phyloP scores from a whole-genome alignment of 2,797 vertebrate species.

The Parambassis ranga region DNA sequence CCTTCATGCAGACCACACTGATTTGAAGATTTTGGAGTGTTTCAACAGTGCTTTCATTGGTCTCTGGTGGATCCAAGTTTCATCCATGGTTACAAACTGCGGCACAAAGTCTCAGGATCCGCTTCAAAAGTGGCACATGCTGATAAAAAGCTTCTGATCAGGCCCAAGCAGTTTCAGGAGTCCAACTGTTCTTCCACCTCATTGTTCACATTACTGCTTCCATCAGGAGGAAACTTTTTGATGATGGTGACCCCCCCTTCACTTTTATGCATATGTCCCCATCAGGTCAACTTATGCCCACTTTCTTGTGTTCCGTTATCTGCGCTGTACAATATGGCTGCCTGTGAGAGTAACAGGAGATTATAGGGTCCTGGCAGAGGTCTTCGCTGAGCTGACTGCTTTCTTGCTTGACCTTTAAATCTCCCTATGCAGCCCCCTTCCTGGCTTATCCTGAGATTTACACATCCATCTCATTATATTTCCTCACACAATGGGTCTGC shows the following conservation, averaged over 20 bases:
- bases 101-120: too few relatives aligned
- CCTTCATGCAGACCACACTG: too few relatives aligned
- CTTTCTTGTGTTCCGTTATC: conserved; percentile 1
- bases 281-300: neutral
- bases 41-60: too few relatives aligned
- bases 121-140: too few relatives aligned
- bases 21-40: too few relatives aligned
- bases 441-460: conserved; percentile 54
- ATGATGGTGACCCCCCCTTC: neutral
- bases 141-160: too few relatives aligned
- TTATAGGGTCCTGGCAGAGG: conserved; percentile 48
- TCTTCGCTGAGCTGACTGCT: conserved; percentile 30
- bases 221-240: neutral
- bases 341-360: conserved; percentile 20
- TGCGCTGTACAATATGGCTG: neutral
- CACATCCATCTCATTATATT: conserved; percentile 52
- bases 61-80: too few relatives aligned
- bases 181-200: too few relatives aligned
- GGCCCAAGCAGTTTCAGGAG: too few relatives aligned
- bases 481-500: conserved; percentile 45
- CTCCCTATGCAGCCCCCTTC: conserved; percentile 30
- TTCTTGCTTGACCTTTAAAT: conserved; percentile 60
- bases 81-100: too few relatives aligned
- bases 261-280: neutral
- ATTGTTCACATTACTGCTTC: neutral